Base-by-base conservation (phyloP, 2,113 vertebrate species). In the Xiphophorus couchianus region DNA sequence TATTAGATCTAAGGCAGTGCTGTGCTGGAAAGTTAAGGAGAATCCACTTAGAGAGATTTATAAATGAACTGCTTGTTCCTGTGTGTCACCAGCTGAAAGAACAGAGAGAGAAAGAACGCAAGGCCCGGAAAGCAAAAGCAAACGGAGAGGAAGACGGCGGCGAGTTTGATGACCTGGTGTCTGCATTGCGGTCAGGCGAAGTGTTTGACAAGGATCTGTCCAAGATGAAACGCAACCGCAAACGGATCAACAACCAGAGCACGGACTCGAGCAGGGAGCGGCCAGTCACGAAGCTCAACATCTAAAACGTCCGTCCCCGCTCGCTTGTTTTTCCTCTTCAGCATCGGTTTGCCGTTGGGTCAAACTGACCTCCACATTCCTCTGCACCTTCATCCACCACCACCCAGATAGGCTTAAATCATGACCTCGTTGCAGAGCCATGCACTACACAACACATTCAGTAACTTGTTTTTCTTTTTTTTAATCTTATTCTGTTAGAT, bases 191-290 rank as follows among this genome's bases (percentile, higher is more conserved):
- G 69, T 99, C 98, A 0, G 98, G 98, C 0, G 98, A 99, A 88
- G 98, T 99, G 76, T 99, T 99, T 2, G 98, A 99, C 93, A 99
- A 98, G 90, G 98, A 99, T 94, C 94, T 99, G 85, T 97, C 96
- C 80, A 99, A 99, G 90, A 95, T 99, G 92, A 99, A 99, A 78
- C 96, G 98, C 79, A 99, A 98, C 85, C 97, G 98, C 85, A 98
- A 98, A 69, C 96, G 98, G 85, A 95, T 97, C 69, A 94, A 95
- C 93, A 97, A 84, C 94, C 96, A 97, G 93, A 89, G 93, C 81
- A 94, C 96, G 0, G 98, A 98, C 82, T 92, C 95, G 1, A 84
- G 96, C 90, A 94, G 98, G 14, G 98, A 99, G 93, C 94, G 98
- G 61, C 97, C 97, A 0, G 64, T 98, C 92, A 98, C 97, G 6